These are phyloP conservation scores for Anadara kagoshimensis DNA, from an alignment of 1,140 invertebrate species.

Conservation along the genomic window DNA sequence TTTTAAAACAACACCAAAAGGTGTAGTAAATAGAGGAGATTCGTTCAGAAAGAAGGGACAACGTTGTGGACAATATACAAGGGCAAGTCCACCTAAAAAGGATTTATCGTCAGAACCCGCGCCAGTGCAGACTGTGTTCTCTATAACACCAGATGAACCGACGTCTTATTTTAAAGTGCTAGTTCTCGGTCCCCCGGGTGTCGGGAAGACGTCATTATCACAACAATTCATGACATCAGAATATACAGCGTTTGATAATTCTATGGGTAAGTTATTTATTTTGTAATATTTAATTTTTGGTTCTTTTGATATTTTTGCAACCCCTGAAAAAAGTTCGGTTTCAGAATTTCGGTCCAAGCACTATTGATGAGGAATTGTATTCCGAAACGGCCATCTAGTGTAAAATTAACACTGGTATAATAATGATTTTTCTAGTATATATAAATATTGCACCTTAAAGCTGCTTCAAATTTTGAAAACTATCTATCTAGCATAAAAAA, in stretches of 20 bases:
- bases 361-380: too few species aligned
- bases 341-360: too few species aligned
- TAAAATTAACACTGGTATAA: too few species aligned
- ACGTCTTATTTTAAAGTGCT: constrained; percentile 82
- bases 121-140: background rate
- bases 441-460: too few species aligned
- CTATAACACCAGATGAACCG: constrained; percentile 22
- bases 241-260: constrained; percentile 81
- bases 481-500: too few species aligned
- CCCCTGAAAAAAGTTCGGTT: background rate
- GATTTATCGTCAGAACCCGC: constrained; percentile 10
- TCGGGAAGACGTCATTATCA: constrained; percentile 91
- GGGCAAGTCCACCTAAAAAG: constrained; percentile 21
- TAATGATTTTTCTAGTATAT: too few species aligned
- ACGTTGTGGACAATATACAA: constrained; percentile 28
- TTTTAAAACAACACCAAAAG: constrained; percentile 90
- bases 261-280: constrained; percentile 24
- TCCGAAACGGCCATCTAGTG: too few species aligned
- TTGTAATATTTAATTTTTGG: background rate
- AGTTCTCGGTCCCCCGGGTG: constrained; percentile 88
- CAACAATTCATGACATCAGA: constrained; percentile 96
- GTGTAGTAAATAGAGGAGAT: constrained; percentile 93
- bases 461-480: too few species aligned
- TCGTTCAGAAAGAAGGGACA: constrained; percentile 81
- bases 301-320: background rate